Conservation (phyloP, 1,140 invertebrate genomes). For the Nasonia giraulti region DNA sequence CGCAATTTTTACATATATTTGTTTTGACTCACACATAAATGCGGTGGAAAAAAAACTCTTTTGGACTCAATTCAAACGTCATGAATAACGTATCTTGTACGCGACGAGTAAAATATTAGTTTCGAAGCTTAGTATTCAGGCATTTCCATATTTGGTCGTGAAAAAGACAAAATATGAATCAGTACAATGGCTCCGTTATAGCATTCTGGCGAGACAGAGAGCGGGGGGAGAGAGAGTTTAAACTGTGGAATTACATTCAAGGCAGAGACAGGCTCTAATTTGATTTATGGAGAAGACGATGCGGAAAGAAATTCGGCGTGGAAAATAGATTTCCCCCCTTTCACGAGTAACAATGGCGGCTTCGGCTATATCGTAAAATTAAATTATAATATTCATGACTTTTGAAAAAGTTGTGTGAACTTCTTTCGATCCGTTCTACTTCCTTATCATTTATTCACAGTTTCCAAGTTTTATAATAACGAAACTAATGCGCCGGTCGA, state of each 20-base stretch:
- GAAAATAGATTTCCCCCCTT: conserved; percentile 18
- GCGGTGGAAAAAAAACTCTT: background rate
- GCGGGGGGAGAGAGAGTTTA: conserved; percentile 20
- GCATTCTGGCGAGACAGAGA: background rate
- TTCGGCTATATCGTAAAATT: background rate
- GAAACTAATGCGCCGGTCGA: background rate
- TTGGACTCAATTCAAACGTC: background rate
- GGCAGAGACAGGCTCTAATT: conserved; percentile 39
- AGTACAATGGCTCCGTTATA: conserved; percentile 33
- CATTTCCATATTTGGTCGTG: conserved; percentile 39
- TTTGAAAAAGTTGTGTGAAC: background rate
- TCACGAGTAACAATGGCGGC: conserved; percentile 11
- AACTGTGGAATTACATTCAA: conserved; percentile 47
- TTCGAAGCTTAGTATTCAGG: conserved; percentile 13
- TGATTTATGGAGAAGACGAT: conserved; percentile 44
- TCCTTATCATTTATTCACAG: background rate
- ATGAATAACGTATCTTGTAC: background rate
- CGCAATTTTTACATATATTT: background rate
- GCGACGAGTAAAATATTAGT: conserved; percentile 13
- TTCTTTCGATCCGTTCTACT: background rate
- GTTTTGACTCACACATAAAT: background rate
- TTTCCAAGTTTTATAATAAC: background rate
- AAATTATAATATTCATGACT: conserved; percentile 15
- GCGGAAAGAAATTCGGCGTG: conserved; percentile 25
- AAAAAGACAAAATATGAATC: conserved; percentile 42